Evolutionary conservation across 2,888 invertebrate genomes (phyloP), one percentile per base, ranked within the genome.

Genomic region (Blastobasis adustella): DNA sequence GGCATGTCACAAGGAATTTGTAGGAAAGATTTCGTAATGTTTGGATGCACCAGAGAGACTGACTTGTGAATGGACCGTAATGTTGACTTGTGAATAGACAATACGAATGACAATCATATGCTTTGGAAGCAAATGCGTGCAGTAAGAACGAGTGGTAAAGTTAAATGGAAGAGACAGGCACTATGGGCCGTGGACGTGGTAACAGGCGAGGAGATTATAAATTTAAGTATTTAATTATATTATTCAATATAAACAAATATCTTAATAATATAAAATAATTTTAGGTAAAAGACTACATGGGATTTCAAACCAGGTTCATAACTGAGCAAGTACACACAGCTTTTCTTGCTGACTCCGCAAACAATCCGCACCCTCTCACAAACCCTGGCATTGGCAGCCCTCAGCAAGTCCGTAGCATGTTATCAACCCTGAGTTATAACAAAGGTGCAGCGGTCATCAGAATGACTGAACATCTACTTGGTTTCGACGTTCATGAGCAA

Each of bases 241-340:
- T 23, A 23, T 2, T 23, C 3, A 23, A 23, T 3, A 23, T 23
- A 23, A 23, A 23, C 23, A 40, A 40, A 40, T 40, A 1, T 1
- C 9, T 40, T 40, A 40, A 6, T 1, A 40, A 3, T 40, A 40
- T 8, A 3, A n/a, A 37, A 47, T 46, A 6, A 45, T 49, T 38
- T 8, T 45, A n/a, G 7, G 47, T 49, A 5, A 46, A 6, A 2
- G 7, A 46, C 5, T 46, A 36, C 23, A 92, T 93, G 92, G 91
- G 91, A 42, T 69, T 94, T 53, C 90, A 89, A 37, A 90, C 91
- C 6, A 93, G 95, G 63, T 95, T 95, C 64, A 91, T 94, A 0
- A 82, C 90, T 0, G 92, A 93, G 52, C 92, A 93, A 68, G 61
- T 95, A 0, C 95, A 95, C 58, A 73, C 84, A 0, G 90, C 92